Conservation (phyloP, 2,797 vertebrate species). For the Oreortyx pictus region DNA sequence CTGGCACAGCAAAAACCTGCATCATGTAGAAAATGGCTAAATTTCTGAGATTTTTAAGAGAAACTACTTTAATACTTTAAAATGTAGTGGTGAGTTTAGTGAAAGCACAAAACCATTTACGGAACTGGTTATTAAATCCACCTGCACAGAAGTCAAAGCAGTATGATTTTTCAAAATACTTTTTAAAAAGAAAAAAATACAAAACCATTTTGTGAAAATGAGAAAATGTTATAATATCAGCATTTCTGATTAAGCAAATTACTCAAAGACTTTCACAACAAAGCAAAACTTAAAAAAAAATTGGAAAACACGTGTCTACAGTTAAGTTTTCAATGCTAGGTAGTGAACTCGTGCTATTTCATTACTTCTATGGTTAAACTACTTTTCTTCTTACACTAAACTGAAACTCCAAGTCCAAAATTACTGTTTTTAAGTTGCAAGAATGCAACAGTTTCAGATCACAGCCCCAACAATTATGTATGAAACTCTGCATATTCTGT, state of each 20-base stretch:
- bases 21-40: not conserved
- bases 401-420: not conserved
- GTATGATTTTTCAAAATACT: not conserved
- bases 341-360: not conserved
- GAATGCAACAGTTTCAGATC: not conserved
- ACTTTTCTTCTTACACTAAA: conserved; percentile 7
- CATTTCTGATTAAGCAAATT: conserved; percentile 25
- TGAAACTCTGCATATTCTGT: no score
- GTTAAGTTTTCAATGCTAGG: not conserved
- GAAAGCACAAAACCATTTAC: not conserved
- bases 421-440: conserved; percentile 12
- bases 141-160: not conserved
- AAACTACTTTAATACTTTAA: not conserved
- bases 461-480: not conserved
- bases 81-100: not conserved
- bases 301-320: not conserved
- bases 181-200: not conserved
- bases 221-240: not conserved
- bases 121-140: not conserved
- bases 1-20: not conserved
- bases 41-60: not conserved
- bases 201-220: not conserved
- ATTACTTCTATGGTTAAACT: conserved; percentile 33
- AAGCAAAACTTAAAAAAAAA: not conserved
- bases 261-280: conserved; percentile 3